Conservation (phyloP, 2,888 invertebrate genomes). For the Phrixothrix hirtus region DNA sequence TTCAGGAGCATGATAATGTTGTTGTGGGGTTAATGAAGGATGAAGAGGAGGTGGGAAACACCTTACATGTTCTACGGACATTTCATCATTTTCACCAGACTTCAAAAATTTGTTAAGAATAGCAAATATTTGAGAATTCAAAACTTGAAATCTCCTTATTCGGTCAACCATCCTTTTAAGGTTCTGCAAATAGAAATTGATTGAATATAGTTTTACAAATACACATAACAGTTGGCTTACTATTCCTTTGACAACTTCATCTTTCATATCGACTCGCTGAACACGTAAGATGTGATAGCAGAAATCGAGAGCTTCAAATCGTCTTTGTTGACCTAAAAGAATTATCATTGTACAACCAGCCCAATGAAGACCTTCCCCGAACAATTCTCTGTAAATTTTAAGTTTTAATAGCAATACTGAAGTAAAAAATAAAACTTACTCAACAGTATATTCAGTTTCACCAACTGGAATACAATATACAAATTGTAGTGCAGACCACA, state of each 20-base stretch:
- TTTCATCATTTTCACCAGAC: slow-evolving; percentile 77
- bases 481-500: slow-evolving; percentile 98
- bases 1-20: slow-evolving; percentile 64
- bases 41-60: slow-evolving; percentile 96
- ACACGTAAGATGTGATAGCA: slow-evolving; percentile 97
- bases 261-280: slow-evolving; percentile 94
- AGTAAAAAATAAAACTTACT: slow-evolving; percentile 71
- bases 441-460: slow-evolving; percentile 94
- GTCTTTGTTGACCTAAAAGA: slow-evolving; percentile 89
- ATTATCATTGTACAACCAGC: slow-evolving; percentile 97
- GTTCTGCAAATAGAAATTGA: slow-evolving; percentile 67
- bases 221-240: slow-evolving; percentile 76
- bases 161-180: slow-evolving; percentile 97
- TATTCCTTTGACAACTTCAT: slow-evolving; percentile 92
- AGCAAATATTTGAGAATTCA: slow-evolving; percentile 97
- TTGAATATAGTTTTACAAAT: no score
- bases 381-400: slow-evolving; percentile 73
- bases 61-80: slow-evolving; percentile 93
- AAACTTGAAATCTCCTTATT: slow-evolving; percentile 94
- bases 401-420: not conserved
- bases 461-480: slow-evolving; percentile 96
- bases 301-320: slow-evolving; percentile 97
- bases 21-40: slow-evolving; percentile 65
- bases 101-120: slow-evolving; percentile 92
- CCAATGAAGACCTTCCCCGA: slow-evolving; percentile 99